Percentiles rank a stretch among this genome's conserved stretches.
Conservation (phyloP, 2,888 invertebrate species). For the Nomada hirtipes region DNA sequence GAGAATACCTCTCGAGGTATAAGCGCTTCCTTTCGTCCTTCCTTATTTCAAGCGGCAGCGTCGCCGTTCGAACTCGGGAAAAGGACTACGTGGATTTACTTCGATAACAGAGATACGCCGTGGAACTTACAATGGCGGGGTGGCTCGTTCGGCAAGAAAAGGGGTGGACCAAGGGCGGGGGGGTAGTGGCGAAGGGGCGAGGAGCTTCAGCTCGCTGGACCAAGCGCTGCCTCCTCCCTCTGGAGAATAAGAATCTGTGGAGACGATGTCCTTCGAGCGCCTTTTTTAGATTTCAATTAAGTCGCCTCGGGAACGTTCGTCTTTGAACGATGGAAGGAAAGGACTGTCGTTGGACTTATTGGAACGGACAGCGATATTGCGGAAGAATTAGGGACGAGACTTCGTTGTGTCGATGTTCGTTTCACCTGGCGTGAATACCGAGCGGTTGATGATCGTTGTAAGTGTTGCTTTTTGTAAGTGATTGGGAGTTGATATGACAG, state of each 20-base stretch:
- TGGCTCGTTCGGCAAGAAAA: constrained; percentile 23
- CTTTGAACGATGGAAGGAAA: neutral
- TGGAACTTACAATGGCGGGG: constrained; percentile 60
- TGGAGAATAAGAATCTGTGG: neutral
- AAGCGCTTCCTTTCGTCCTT: constrained; percentile 66
- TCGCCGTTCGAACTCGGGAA: constrained; percentile 55
- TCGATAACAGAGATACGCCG: constrained; percentile 72
- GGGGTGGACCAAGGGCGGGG: constrained; percentile 17
- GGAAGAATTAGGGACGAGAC: too few species aligned
- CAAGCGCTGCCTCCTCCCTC: neutral
- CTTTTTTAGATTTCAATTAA: constrained; percentile 50
- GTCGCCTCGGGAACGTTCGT: neutral
- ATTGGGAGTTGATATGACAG: too few species aligned
- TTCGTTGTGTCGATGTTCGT: too few species aligned
- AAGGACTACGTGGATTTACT: constrained; percentile 71
- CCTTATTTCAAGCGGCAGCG: constrained; percentile 67
- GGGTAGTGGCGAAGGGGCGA: neutral
- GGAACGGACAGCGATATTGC: neutral
- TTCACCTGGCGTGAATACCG: too few species aligned
- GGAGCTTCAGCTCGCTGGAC: constrained; percentile 12
- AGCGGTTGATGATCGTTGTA: too few species aligned
- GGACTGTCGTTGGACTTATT: neutral
- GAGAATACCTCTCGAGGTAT: constrained; percentile 70
- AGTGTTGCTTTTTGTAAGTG: too few species aligned
- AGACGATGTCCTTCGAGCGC: constrained; percentile 14